Evolutionary conservation across 1,140 invertebrate genomes (phyloP).

Genomic region (Drosophila lacertosa): DNA sequence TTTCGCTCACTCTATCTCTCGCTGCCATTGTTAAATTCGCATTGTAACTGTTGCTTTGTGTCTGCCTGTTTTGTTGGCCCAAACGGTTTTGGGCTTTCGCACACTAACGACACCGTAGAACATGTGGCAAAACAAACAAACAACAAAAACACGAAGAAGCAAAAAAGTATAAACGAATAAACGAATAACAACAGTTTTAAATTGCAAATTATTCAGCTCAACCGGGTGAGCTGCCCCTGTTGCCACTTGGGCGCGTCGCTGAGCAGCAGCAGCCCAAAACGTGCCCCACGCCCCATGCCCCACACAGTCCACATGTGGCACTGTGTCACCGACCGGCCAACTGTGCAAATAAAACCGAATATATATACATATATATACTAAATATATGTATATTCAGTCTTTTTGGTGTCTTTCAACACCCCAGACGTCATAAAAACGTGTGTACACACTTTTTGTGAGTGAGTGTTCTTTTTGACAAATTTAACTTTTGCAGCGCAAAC

Average conservation of each 20-base stretch:
- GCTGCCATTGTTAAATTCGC: conserved; percentile 38
- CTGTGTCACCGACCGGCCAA: conserved; percentile 7
- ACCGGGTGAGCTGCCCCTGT: conserved; percentile 42
- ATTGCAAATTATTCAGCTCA: conserved; percentile 70
- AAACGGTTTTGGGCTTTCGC: conserved; percentile 28
- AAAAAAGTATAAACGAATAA: conserved; percentile 12
- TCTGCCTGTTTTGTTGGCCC: conserved; percentile 23
- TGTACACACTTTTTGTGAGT: too few relatives aligned
- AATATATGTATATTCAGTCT: too few relatives aligned
- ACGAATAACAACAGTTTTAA: conserved; percentile 44
- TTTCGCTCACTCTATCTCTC: background rate
- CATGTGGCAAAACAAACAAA: conserved; percentile 1
- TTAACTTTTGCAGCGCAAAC: too few relatives aligned
- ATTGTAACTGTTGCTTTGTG: conserved; percentile 55
- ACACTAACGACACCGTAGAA: conserved; percentile 3
- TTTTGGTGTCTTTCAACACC: too few relatives aligned
- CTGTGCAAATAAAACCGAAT: background rate
- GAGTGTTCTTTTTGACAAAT: too few relatives aligned
- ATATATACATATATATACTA: background rate
- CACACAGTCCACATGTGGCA: conserved; percentile 19
- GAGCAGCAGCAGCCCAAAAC: background rate
- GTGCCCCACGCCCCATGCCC: too few relatives aligned
- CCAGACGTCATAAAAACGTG: too few relatives aligned
- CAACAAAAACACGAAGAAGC: background rate
- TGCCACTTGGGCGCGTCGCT: conserved; percentile 27